Conservation (phyloP, 2,888 invertebrate genomes). For the Euplexia lucipara region DNA sequence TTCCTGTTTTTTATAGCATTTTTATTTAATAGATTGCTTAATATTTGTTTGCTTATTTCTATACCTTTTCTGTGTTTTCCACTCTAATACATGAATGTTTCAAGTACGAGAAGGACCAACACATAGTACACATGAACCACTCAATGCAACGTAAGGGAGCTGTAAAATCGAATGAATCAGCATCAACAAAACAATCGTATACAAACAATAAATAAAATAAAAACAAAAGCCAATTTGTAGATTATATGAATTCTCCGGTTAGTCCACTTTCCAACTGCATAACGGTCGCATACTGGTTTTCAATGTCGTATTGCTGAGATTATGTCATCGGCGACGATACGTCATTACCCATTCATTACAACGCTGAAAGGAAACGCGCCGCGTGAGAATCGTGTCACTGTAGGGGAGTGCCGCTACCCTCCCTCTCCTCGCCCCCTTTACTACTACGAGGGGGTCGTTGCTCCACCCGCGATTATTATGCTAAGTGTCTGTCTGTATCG, state of each 20-base stretch:
- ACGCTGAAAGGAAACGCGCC: conserved; percentile 85
- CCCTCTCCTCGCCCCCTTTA: conserved; percentile 39
- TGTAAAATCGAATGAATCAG: not conserved
- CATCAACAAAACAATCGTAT: not conserved
- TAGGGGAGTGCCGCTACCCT: conserved; percentile 73
- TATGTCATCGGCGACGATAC: conserved; percentile 84
- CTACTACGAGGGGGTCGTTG: conserved; percentile 48
- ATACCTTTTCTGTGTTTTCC: conserved; percentile 5
- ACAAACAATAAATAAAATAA: conserved; percentile 60
- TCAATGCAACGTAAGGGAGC: conserved; percentile 62
- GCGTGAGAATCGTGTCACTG: conserved; percentile 90
- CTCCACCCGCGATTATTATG: conserved; percentile 88
- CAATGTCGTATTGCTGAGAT: conserved; percentile 76
- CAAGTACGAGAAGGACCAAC: conserved; percentile 22
- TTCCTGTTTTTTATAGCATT: conserved; percentile 2
- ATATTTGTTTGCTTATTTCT: not conserved
- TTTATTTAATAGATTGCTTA: conserved; percentile 3
- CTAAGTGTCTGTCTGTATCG: conserved; percentile 88
- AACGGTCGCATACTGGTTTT: conserved; percentile 78
- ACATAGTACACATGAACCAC: conserved; percentile 27
- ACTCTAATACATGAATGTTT: conserved; percentile 40
- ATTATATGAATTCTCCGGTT: conserved; percentile 68
- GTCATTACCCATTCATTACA: conserved; percentile 87
- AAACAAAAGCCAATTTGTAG: conserved; percentile 68
- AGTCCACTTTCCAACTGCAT: conserved; percentile 74